Evolutionary conservation across 1,140 invertebrate species (phyloP).

Genomic region (Onthophagus taurus): DNA sequence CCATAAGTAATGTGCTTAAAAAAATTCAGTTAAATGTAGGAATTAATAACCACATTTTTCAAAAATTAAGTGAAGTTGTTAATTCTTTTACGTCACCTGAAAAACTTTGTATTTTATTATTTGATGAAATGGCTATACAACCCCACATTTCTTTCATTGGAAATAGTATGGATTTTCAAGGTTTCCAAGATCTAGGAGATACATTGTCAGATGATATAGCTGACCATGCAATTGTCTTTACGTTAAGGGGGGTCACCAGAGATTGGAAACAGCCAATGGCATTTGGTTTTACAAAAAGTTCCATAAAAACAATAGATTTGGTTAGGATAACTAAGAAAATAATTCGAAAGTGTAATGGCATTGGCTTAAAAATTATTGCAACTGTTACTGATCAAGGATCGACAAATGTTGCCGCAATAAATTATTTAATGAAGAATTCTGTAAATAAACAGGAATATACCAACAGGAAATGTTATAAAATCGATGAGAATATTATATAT

Average conservation of each 20-base stretch:
- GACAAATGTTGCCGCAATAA: conserved; percentile 12
- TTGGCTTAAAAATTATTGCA: conserved; percentile 12
- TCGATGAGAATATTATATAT: conserved; percentile 5
- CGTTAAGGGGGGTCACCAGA: no score
- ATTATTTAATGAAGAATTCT: conserved; percentile 3
- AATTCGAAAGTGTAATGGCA: not conserved
- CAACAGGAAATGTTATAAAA: conserved; percentile 12
- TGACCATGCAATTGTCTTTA: not conserved
- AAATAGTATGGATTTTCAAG: not conserved
- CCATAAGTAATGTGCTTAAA: not conserved
- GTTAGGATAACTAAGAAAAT: not conserved
- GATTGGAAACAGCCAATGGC: no score
- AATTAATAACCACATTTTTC: not conserved
- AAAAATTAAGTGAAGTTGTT: not conserved
- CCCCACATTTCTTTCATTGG: not conserved
- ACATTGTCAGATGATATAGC: not conserved
- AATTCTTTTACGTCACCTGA: not conserved
- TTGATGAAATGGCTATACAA: not conserved
- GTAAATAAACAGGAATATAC: not conserved
- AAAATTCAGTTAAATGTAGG: not conserved
- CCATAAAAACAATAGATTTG: conserved; percentile 1
- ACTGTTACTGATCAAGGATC: conserved; percentile 12
- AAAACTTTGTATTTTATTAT: not conserved
- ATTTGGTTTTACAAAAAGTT: not conserved
- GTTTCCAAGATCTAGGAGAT: not conserved